Base-by-base conservation (phyloP, 2,888 invertebrate genomes). In the Cordilura impudica region DNA sequence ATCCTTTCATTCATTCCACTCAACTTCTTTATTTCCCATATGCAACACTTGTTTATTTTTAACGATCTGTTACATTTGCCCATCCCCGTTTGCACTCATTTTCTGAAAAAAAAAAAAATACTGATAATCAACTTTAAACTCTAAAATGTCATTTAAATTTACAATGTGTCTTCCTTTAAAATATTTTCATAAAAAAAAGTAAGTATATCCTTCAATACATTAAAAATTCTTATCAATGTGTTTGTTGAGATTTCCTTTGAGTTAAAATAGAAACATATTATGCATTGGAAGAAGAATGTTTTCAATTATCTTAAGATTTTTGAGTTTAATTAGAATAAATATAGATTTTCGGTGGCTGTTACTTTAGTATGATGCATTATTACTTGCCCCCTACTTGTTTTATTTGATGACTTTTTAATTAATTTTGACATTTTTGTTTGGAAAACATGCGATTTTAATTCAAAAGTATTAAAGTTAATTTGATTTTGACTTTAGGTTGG, bases 31-130 rank as follows among this genome's bases (percentile, higher is more conserved):
- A 26, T 12, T 43, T 39, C 71, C 65, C 54, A 12, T 5, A 43
- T 23, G 0, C 39, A 47, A 39, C 19, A n/a, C 43, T 51, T 53
- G 53, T 61, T 26, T 71, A 83, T 83, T 86, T 85, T 86, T 84
- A 86, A 85, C 82, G 86, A 86, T 83, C 86, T 86, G 86, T 81
- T 83, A 85, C 84, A 84, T 69, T 82, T 82, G 76, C 73, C 53
- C 71, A 67, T 45, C 79, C 79, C n/a, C 67, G 63, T 23, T 67
- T 26, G 75, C 71, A 69, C 67, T 75, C 56, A n/a, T 65, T 66
- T 54, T 39, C 21, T 16, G 26, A 47, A n/a, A 31, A 35, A 49
- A 47, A 43, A 53, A 18, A 16, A 61, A 54, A 18, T 1, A 29
- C 0, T 35, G 29, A 45, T 60, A 35, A 31, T 3, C 7, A 12